These are phyloP conservation scores for Microchrysa polita DNA, from an alignment of 2,888 invertebrate genomes.

Conservation along the genomic window DNA sequence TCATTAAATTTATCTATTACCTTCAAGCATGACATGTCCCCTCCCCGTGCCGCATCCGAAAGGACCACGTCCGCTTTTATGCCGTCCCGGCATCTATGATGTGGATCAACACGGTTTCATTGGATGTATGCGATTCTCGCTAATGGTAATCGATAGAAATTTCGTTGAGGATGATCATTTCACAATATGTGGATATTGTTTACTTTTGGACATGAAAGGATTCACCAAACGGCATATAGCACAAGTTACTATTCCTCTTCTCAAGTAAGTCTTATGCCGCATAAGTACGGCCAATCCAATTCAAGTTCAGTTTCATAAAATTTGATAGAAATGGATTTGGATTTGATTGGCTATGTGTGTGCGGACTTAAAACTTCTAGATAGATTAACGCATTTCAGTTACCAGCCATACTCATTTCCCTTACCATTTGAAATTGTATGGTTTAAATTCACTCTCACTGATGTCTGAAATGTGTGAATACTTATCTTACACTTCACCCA, in stretches of 20 bases:
- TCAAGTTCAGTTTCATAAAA: constrained; percentile 23
- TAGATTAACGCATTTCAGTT: too few species aligned
- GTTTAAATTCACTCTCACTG: too few species aligned
- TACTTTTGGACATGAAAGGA: constrained; percentile 67
- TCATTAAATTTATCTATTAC: too few species aligned
- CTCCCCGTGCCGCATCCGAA: constrained; percentile 61
- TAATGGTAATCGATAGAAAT: constrained; percentile 62
- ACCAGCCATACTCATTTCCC: too few species aligned
- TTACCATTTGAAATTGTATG: too few species aligned
- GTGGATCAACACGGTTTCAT: constrained; percentile 60
- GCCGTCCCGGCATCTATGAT: constrained; percentile 63
- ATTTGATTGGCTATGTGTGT: too few species aligned
- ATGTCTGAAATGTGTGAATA: not conserved
- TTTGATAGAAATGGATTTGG: too few species aligned
- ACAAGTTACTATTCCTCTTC: constrained; percentile 66
- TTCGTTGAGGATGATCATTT: constrained; percentile 68
- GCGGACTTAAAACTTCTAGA: too few species aligned
- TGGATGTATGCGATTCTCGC: constrained; percentile 57
- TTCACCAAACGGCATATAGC: constrained; percentile 66
- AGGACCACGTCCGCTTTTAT: constrained; percentile 60
- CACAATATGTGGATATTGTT: constrained; percentile 63
- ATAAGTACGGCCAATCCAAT: too few species aligned
- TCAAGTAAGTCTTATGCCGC: constrained; percentile 67
- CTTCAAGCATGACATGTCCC: constrained; percentile 63
- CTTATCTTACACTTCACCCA: too few species aligned